Percentiles rank a stretch among this genome's conserved stretches.
phyloP scores from a whole-genome alignment of 2,888 invertebrate species.

The Subacronicta megacephala region DNA sequence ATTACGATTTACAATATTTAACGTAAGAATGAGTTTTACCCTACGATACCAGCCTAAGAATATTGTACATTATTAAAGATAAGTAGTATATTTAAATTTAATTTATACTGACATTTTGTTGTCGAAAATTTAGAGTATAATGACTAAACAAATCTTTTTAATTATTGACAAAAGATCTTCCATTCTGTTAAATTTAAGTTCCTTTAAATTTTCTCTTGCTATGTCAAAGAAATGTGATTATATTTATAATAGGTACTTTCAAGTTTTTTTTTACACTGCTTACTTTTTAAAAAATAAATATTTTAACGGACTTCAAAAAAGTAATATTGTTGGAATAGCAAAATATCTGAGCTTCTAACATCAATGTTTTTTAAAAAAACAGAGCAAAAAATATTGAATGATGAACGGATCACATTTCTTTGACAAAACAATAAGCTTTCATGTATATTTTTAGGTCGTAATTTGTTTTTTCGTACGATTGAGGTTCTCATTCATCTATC shows the following conservation, averaged over 20 bases:
- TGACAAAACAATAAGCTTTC: background rate
- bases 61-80: constrained; percentile 32
- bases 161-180: constrained; percentile 39
- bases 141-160: constrained; percentile 4
- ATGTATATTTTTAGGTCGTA: background rate
- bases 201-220: constrained; percentile 16
- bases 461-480: constrained; percentile 1
- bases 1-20: too few relatives aligned
- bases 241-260: too few relatives aligned
- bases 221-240: constrained; percentile 15
- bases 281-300: too few relatives aligned
- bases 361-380: too few relatives aligned
- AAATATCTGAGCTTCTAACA: too few relatives aligned
- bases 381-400: background rate
- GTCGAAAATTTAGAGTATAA: constrained; percentile 27
- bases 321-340: too few relatives aligned
- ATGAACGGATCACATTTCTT: constrained; percentile 12
- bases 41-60: background rate
- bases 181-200: constrained; percentile 34
- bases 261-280: too few relatives aligned
- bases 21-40: too few relatives aligned
- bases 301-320: too few relatives aligned
- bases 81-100: constrained; percentile 5
- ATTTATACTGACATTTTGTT: constrained; percentile 20
- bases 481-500: constrained; percentile 9